Percentiles rank a stretch among this genome's conserved stretches.
phyloP scores from a whole-genome alignment of 2,888 invertebrate genomes.

The Syrista parreyssii region DNA sequence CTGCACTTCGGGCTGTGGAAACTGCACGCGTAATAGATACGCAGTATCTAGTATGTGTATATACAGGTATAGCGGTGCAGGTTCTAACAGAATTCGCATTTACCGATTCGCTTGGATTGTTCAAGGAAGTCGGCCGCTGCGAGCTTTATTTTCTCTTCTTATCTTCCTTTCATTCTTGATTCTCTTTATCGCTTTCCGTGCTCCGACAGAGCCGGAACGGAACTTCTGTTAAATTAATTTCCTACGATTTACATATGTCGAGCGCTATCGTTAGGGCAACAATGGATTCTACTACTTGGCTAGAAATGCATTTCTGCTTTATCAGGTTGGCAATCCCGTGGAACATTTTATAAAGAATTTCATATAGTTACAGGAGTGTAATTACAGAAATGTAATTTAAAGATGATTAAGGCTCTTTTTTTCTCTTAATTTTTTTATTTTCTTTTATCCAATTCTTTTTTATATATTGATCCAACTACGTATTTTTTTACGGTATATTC shows the following conservation, averaged over 20 bases:
- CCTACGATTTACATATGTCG: conserved; percentile 46
- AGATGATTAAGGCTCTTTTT: not conserved
- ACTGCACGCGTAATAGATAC: not conserved
- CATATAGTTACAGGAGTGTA: not conserved
- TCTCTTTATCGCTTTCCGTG: not conserved
- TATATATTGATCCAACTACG: not conserved
- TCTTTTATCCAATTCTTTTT: not conserved
- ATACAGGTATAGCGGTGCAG: conserved; percentile 15
- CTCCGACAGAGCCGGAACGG: conserved; percentile 12
- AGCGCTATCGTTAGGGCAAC: conserved; percentile 38
- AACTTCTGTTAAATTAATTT: conserved; percentile 51
- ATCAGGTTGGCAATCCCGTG: not conserved
- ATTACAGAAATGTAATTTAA: not conserved
- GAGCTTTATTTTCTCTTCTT: conserved; percentile 38
- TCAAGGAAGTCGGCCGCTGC: conserved; percentile 39
- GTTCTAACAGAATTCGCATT: conserved; percentile 32
- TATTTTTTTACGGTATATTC: not conserved
- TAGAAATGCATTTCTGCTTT: not conserved
- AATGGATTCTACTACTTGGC: conserved; percentile 27
- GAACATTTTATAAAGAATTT: not conserved
- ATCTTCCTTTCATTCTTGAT: not conserved
- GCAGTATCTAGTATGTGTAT: not conserved
- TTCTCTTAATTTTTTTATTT: not conserved
- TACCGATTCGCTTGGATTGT: conserved; percentile 24
- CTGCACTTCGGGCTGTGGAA: not conserved